Evolutionary conservation across 2,888 invertebrate genomes (phyloP).

Genomic region (Ametastegia equiseti): DNA sequence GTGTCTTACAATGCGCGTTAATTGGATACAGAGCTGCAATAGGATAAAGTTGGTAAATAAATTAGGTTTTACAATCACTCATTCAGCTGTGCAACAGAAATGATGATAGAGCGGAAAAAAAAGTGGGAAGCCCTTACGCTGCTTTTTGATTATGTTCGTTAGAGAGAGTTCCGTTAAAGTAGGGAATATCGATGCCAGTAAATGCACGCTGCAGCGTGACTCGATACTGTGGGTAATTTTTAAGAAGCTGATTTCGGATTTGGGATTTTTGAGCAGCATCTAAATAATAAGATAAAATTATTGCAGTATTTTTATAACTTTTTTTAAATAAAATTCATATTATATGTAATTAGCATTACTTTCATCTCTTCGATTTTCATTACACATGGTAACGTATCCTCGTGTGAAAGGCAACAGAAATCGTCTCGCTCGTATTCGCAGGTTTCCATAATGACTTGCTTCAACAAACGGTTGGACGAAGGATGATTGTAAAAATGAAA

Average conservation of each 20-base stretch:
- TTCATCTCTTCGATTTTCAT: not conserved
- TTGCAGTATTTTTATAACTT: too few species aligned
- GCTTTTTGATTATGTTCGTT: not conserved
- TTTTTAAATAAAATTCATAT: not conserved
- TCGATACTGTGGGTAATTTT: not conserved
- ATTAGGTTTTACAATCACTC: too few species aligned
- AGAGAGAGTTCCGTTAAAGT: not conserved
- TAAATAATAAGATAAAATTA: not conserved
- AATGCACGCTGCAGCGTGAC: not conserved
- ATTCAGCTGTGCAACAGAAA: too few species aligned
- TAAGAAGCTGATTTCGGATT: not conserved
- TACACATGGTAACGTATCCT: not conserved
- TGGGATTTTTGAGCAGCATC: not conserved
- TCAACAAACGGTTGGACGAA: not conserved
- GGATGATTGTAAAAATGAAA: not conserved
- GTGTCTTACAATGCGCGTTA: not conserved
- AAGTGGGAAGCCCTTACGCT: not conserved
- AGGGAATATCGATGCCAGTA: not conserved
- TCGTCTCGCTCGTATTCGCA: not conserved
- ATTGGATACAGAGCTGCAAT: not conserved
- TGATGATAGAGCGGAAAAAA: too few species aligned
- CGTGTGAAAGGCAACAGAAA: not conserved
- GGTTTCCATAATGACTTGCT: not conserved
- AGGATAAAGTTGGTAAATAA: not conserved
- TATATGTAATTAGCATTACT: not conserved